Percentiles rank a stretch among this genome's conserved stretches.
Conservation (phyloP, 2,888 invertebrate genomes). For the Thecophora atra region DNA sequence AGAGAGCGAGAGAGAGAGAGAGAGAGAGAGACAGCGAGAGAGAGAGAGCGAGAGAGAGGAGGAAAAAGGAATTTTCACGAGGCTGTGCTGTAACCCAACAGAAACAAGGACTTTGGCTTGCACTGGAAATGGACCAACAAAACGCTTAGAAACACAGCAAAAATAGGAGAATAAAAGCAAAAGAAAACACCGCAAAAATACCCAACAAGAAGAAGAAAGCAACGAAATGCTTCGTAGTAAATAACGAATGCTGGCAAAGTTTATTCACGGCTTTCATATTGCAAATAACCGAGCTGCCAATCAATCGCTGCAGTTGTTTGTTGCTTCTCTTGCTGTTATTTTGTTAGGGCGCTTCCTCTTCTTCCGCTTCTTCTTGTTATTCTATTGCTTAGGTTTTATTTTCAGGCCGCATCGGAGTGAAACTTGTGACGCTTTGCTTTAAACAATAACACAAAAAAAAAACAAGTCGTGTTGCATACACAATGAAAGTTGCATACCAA, state of each 20-base stretch:
- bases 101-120: slow-evolving; percentile 19
- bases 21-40: too few relatives aligned
- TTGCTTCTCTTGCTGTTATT: not conserved
- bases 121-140: not conserved
- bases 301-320: slow-evolving; percentile 2
- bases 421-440: too few relatives aligned
- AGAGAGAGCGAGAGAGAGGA: too few relatives aligned
- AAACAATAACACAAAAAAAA: too few relatives aligned
- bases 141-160: not conserved
- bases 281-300: slow-evolving; percentile 19
- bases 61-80: too few relatives aligned
- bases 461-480: too few relatives aligned
- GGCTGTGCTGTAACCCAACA: not conserved
- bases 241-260: slow-evolving; percentile 1
- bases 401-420: not conserved
- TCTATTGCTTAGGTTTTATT: not conserved
- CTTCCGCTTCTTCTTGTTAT: slow-evolving; percentile 11
- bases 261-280: slow-evolving; percentile 15
- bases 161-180: not conserved
- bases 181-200: too few relatives aligned
- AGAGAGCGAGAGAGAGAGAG: too few relatives aligned
- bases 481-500: too few relatives aligned
- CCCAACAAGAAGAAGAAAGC: not conserved
- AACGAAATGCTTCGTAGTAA: not conserved
- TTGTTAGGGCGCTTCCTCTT: slow-evolving; percentile 4